A percentile compares a stretch with the other conserved stretches of the same genome.
Evolutionary conservation across 2,113 vertebrate genomes (phyloP).

Genomic region (Tetrao urogallus): DNA sequence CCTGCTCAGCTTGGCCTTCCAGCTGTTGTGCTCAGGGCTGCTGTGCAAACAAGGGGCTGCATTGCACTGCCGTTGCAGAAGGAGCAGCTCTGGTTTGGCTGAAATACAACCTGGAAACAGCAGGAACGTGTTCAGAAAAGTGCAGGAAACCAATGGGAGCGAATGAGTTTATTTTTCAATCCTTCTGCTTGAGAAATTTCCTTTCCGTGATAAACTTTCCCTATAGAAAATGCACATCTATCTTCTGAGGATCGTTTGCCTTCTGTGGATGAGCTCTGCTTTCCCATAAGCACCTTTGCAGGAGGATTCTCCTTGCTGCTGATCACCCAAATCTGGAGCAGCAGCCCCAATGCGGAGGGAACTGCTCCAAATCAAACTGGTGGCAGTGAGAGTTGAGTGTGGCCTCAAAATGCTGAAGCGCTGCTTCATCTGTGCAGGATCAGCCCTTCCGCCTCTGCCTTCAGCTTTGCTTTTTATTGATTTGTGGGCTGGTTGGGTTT

Average conservation of each 20-base stretch:
- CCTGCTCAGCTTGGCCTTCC: not conserved
- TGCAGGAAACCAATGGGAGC: not conserved
- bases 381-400: not conserved
- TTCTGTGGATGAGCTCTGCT: not conserved
- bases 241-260: not conserved
- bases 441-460: not conserved
- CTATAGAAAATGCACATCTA: not conserved
- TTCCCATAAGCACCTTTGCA: not conserved
- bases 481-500: not conserved
- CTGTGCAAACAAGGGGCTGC: too few species aligned
- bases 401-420: not conserved
- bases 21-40: not conserved
- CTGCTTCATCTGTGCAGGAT: not conserved
- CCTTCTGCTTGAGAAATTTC: not conserved
- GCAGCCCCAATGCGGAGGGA: not conserved
- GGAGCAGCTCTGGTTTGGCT: not conserved
- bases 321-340: not conserved
- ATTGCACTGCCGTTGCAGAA: not conserved
- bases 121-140: fast-evolving
- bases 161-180: not conserved
- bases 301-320: fast-evolving
- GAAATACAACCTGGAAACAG: not conserved
- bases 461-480: not conserved
- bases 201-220: not conserved
- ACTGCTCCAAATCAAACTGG: not conserved